Percentiles rank a stretch among this genome's conserved stretches.
Evolutionary conservation across 2,888 invertebrate species (phyloP).

Genomic region (Willowsia nigromaculata): DNA sequence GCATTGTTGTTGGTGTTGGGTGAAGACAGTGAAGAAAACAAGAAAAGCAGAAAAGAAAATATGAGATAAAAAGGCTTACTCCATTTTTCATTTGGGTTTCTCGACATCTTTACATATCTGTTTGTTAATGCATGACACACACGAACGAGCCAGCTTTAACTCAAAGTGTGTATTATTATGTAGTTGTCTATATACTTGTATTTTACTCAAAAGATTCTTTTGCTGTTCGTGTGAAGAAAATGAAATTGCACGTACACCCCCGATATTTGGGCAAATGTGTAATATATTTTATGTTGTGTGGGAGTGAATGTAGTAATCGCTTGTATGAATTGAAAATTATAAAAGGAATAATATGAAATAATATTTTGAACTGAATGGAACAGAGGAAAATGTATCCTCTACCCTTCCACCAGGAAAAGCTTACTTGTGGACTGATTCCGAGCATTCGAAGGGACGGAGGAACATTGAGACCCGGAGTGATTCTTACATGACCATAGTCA

Average conservation of each 20-base stretch:
- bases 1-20: not conserved
- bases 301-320: not conserved
- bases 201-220: not conserved
- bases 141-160: slow-evolving; percentile 23
- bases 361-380: not conserved
- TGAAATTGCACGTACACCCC: not conserved
- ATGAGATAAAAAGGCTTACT: slow-evolving; percentile 19
- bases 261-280: not conserved
- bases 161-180: not conserved
- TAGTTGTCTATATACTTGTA: not conserved
- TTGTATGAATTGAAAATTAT: slow-evolving; percentile 6
- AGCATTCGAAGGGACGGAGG: slow-evolving; percentile 96
- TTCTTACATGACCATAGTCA: slow-evolving; percentile 92
- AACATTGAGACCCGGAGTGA: slow-evolving; percentile 88
- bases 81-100: slow-evolving; percentile 2
- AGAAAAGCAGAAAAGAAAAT: slow-evolving; percentile 36
- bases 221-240: not conserved
- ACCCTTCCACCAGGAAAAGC: slow-evolving; percentile 78
- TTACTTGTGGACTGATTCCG: slow-evolving; percentile 95
- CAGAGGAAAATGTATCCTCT: not conserved
- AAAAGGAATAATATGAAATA: not conserved
- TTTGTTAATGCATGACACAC: slow-evolving; percentile 50
- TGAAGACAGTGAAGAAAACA: not conserved
- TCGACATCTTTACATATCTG: slow-evolving; percentile 24
- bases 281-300: not conserved